Conservation (phyloP, 1,140 invertebrate genomes). For the Bombus difficillimus region DNA sequence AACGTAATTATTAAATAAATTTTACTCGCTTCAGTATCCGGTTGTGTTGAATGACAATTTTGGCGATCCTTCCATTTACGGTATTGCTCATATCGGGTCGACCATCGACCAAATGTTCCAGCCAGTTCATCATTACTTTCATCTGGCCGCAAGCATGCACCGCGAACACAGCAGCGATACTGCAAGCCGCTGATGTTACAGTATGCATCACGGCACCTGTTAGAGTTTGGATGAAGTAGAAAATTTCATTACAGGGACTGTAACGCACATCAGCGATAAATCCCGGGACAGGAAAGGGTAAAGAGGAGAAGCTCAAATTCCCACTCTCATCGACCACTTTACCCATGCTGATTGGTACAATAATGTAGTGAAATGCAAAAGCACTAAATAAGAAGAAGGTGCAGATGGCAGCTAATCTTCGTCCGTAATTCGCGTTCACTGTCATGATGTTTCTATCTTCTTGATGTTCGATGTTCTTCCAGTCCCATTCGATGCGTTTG, state of each 20-base stretch:
- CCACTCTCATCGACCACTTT: neutral
- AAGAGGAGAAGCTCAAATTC: slow-evolving; percentile 30
- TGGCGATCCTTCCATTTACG: slow-evolving; percentile 54
- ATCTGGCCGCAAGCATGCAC: slow-evolving; percentile 71
- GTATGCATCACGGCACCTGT: slow-evolving; percentile 57
- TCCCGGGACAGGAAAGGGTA: slow-evolving; percentile 62
- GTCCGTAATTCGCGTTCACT: slow-evolving; percentile 38
- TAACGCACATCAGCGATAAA: slow-evolving; percentile 45
- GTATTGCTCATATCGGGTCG: neutral
- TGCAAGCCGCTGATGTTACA: slow-evolving; percentile 51
- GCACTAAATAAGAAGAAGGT: slow-evolving; percentile 37
- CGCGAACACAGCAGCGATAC: slow-evolving; percentile 65
- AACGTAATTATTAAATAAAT: neutral
- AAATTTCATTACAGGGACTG: slow-evolving; percentile 59
- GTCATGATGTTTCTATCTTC: slow-evolving; percentile 44
- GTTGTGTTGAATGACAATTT: slow-evolving; percentile 67
- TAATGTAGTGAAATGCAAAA: slow-evolving; percentile 32
- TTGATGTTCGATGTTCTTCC: slow-evolving; percentile 51
- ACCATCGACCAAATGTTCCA: slow-evolving; percentile 42
- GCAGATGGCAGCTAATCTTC: slow-evolving; percentile 5
- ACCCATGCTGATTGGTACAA: neutral
- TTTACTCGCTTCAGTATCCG: slow-evolving; percentile 49
- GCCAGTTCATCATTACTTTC: slow-evolving; percentile 62
- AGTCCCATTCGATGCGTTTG: slow-evolving; percentile 66
- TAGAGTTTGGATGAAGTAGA: slow-evolving; percentile 57